These are phyloP conservation scores for Eupithecia inturbata DNA, from an alignment of 2,888 invertebrate genomes.

Conservation along the genomic window DNA sequence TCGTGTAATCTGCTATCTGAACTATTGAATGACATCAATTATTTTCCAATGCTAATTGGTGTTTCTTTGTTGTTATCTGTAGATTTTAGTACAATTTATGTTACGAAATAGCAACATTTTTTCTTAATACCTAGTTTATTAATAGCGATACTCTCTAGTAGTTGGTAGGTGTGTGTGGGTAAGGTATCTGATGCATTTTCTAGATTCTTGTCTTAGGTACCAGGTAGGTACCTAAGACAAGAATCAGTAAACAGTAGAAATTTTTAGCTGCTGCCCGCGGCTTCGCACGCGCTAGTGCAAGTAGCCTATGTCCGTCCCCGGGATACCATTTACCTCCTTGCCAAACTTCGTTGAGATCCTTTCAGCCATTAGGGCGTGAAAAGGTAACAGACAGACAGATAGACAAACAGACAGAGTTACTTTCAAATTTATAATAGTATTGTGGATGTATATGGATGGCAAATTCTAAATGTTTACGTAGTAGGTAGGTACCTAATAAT, in stretches of 20 bases:
- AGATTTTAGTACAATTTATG: neutral
- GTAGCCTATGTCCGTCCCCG: no score
- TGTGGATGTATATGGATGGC: no score
- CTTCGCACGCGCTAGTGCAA: no score
- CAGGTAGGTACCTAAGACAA: no score
- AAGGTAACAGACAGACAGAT: no score
- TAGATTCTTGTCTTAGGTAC: neutral
- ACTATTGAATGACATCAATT: conserved; percentile 13
- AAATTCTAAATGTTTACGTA: neutral
- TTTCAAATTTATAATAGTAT: no score
- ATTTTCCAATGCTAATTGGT: conserved; percentile 10
- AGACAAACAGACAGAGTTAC: no score
- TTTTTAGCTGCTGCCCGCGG: no score
- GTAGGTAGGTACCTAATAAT: neutral
- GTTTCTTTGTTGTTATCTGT: conserved; percentile 3
- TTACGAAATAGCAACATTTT: neutral
- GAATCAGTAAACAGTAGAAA: no score
- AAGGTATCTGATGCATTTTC: neutral
- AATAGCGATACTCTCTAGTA: neutral
- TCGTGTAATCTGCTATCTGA: conserved; percentile 16
- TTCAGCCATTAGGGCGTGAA: no score
- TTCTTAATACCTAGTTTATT: neutral
- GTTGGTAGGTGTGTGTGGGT: neutral
- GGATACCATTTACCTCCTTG: no score
- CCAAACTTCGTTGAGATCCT: no score